Conservation (phyloP, 2,888 invertebrate genomes). For the Mantis religiosa region DNA sequence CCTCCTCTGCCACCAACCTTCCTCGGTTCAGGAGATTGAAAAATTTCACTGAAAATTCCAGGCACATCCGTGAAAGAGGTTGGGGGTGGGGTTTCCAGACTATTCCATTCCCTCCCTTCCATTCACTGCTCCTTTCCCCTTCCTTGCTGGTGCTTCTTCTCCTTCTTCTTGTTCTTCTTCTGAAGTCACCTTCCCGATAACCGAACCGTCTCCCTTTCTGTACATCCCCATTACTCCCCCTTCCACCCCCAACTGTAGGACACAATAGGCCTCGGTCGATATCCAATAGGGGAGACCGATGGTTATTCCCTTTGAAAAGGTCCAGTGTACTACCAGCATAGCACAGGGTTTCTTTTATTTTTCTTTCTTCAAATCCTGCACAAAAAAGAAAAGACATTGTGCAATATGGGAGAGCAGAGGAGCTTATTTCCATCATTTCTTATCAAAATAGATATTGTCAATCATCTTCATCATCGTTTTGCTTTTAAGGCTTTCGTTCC, state of each 20-base stretch:
- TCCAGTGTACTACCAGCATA: background rate
- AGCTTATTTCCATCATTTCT: background rate
- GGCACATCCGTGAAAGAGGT: slow-evolving; percentile 15
- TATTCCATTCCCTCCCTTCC: background rate
- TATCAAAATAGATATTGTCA: background rate
- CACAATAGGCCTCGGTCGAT: slow-evolving; percentile 6
- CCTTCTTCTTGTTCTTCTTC: background rate
- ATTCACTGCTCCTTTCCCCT: background rate
- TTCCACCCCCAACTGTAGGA: background rate
- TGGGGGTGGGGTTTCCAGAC: slow-evolving; percentile 3
- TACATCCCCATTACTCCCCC: background rate
- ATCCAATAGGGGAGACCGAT: background rate
- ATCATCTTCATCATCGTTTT: background rate
- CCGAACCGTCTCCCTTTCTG: background rate
- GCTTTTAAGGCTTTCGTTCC: no score
- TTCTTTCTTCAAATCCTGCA: background rate
- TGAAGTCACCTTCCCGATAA: background rate
- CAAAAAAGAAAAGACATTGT: background rate
- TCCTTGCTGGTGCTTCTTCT: background rate
- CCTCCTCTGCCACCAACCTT: background rate
- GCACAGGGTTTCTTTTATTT: background rate
- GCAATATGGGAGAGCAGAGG: background rate
- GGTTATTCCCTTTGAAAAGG: background rate
- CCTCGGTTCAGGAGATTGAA: slow-evolving; percentile 21
- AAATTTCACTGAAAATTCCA: slow-evolving; percentile 28